Evolutionary conservation across 2,888 invertebrate species (phyloP).

Genomic region (Leptinotarsa tumamoca): DNA sequence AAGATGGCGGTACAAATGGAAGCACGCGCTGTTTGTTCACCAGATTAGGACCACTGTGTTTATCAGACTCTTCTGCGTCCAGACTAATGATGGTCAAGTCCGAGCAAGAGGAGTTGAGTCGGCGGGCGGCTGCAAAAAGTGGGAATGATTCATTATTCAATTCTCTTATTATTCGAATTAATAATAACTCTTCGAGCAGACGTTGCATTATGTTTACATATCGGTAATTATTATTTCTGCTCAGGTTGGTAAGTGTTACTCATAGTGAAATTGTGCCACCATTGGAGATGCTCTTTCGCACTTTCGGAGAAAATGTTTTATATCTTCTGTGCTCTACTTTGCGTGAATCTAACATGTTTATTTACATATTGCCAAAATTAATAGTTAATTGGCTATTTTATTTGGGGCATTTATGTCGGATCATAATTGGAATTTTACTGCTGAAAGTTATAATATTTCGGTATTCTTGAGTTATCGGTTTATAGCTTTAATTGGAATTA

Average conservation of each 20-base stretch:
- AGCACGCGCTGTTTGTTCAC: conserved; percentile 88
- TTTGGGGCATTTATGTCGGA: conserved; percentile 4
- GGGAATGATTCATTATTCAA: conserved; percentile 31
- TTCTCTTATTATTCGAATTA: conserved; percentile 34
- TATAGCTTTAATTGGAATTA: background rate
- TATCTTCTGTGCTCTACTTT: background rate
- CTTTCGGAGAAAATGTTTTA: conserved; percentile 24
- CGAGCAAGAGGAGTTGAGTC: conserved; percentile 65
- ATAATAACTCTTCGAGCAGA: conserved; percentile 9
- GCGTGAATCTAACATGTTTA: background rate
- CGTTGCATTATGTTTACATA: conserved; percentile 25
- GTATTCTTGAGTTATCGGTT: conserved; percentile 2
- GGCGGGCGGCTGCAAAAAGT: conserved; percentile 60
- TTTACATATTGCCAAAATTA: conserved; percentile 22
- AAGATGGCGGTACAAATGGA: conserved; percentile 92
- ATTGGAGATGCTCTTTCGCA: conserved; percentile 8
- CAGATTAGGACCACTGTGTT: conserved; percentile 71
- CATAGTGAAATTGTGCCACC: conserved; percentile 26
- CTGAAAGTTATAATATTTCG: background rate
- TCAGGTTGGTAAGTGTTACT: conserved; percentile 30
- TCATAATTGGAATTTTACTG: conserved; percentile 22
- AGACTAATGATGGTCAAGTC: conserved; percentile 68
- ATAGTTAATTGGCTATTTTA: conserved; percentile 5
- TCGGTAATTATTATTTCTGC: conserved; percentile 27
- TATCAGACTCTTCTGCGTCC: conserved; percentile 67